Evolutionary conservation across 2,113 vertebrate genomes (phyloP).

Genomic region (Pantherophis guttatus): DNA sequence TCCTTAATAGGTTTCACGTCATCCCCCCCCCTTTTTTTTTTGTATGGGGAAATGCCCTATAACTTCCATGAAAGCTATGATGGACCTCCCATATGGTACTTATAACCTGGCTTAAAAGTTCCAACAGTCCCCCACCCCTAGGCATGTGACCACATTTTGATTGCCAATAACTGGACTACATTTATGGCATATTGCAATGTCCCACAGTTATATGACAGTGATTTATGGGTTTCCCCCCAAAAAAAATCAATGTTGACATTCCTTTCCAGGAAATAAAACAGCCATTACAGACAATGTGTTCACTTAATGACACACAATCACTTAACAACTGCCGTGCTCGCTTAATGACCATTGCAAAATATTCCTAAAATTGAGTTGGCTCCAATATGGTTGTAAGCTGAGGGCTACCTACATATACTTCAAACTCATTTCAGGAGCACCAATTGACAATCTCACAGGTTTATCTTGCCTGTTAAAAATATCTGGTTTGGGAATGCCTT

Average conservation of each 20-base stretch:
- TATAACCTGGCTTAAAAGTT: too few species aligned
- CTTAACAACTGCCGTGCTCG: neutral
- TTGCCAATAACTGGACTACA: too few species aligned
- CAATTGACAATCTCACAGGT: neutral
- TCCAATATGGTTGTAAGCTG: neutral
- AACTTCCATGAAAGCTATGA: too few species aligned
- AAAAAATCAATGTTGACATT: neutral
- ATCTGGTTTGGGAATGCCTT: neutral
- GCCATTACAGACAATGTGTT: neutral
- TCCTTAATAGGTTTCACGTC: neutral
- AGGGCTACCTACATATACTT: neutral
- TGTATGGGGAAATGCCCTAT: neutral
- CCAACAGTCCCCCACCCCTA: too few species aligned
- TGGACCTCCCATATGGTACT: too few species aligned
- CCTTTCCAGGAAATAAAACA: neutral
- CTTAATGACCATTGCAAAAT: neutral
- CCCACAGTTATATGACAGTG: too few species aligned
- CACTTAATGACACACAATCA: neutral
- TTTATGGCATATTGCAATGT: too few species aligned
- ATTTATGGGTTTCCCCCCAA: too few species aligned
- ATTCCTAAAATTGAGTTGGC: neutral
- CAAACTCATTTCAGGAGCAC: neutral
- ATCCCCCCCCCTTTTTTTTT: neutral
- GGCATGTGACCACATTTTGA: too few species aligned
- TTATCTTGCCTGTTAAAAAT: neutral